Evolutionary conservation across 1,140 invertebrate genomes (phyloP).

Genomic region (Aphelinus atriplicis): DNA sequence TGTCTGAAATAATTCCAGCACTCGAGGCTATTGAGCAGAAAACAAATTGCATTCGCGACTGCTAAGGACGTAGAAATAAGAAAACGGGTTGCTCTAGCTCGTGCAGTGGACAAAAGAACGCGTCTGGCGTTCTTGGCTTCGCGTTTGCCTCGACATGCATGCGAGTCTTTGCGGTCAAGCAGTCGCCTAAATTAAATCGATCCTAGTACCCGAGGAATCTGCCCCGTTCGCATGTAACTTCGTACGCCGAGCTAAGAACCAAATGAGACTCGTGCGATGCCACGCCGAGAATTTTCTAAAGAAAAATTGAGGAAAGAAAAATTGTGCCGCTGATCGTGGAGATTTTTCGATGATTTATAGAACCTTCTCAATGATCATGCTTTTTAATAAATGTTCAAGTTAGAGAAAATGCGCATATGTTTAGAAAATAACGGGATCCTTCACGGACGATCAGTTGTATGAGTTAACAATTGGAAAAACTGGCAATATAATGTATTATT

Average conservation of each 20-base stretch:
- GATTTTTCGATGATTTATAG: no score
- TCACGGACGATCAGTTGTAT: no score
- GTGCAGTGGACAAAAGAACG: neutral
- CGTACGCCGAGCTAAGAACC: neutral
- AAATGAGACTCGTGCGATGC: conserved; percentile 4
- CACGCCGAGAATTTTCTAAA: neutral
- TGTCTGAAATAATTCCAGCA: neutral
- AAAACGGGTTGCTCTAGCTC: neutral
- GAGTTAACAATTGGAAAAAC: no score
- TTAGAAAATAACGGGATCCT: no score
- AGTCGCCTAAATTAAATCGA: conserved; percentile 39
- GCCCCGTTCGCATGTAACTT: conserved; percentile 29
- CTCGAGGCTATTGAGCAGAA: neutral
- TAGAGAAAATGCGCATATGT: no score
- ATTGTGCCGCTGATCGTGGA: no score
- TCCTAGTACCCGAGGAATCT: conserved; percentile 28
- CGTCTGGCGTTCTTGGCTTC: neutral
- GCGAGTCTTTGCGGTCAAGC: conserved; percentile 15
- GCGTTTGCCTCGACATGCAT: neutral
- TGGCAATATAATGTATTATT: no score
- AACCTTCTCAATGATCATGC: no score
- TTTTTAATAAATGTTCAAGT: no score
- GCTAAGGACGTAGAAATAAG: neutral
- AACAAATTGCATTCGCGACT: conserved; percentile 3
- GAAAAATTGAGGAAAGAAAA: neutral